Evolutionary conservation across 2,113 vertebrate genomes (phyloP), one percentile per base, ranked within the genome.

Genomic region (Lethenteron reissneri): DNA sequence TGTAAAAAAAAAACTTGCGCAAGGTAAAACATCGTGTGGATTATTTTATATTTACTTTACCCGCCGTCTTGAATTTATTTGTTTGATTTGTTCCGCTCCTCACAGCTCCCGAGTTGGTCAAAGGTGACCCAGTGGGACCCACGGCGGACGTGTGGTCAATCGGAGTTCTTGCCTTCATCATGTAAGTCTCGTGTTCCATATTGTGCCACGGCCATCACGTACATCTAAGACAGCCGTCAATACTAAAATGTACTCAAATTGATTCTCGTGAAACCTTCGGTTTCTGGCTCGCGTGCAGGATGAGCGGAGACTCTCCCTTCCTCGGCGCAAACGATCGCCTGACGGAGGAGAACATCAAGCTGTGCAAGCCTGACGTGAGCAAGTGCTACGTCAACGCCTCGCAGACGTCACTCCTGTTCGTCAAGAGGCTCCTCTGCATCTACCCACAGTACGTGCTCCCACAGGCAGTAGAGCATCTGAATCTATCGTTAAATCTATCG

Each of bases 321-420:
- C 79, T 82, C n/a, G 89, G 91, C 79, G 77, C 76, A 60, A 85
- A 90, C 57, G 83, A 85, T 72, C 79, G 84, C 1, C 89, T 97
- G 80, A 89, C 84, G 0, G 92, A 97, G 79, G 84, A 84, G 75
- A 87, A 80, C 79, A 99, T 96, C 77, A 83, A 85, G 74, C 82
- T 86, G 25, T 88, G 88, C 8, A 92, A 91, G 79, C 95, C 91
- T 76, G 92, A 97, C 81, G 84, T 88, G 78, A 87, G 87, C 77
- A 92, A 89, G 81, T 80, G 97, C 57, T 99, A 96, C 80, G 88
- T 92, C 79, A 99, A 99, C 1, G 91, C 88, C 75, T 99, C 94
- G 5, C 94, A 97, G 85, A 90, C 85, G 73, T 90, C 91, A 78
- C 90, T 89, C 71, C 83, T 95, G 77, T 97, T 99, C 81, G 83